Evolutionary conservation across 2,797 vertebrate genomes (phyloP), one percentile per base, ranked within the genome.

Genomic region (Enteromius radiatus): DNA sequence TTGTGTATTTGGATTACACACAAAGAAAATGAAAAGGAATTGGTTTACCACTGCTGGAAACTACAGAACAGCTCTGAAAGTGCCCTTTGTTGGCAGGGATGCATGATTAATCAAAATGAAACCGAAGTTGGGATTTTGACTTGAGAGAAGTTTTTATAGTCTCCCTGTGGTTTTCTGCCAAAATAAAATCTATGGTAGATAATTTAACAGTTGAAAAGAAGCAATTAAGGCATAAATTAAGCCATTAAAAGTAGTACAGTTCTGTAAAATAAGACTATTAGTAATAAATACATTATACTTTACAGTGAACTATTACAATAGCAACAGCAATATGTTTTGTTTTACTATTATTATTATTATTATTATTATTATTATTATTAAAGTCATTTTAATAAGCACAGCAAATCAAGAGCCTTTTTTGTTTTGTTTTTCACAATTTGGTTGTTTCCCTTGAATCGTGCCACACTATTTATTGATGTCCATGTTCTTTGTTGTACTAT

Each of bases 1-100:
- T 61, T 45, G 64, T 69, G 80, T 74, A 68, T 77, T 59, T 14
- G 4, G 49, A 63, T 17, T 87, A 63, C 21, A 38, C 68, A 52
- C 64, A 56, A n/a, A 73, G 77, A 71, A 76, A 81, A 82, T 61
- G 15, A 12, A 52, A 76, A 64, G 70, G 12, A 80, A 71, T 64
- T 87, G 43, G 78, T 85, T 87, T 76, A 81, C 36, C 47, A 70
- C 69, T 85, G 83, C 86, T 88, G 86, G 78, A 87, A 78, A 81
- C 74, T 70, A 19, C 45, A 54, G 54, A 70, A 69, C 64, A 47
- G 31, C 74, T 74, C 26, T 76, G 26, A 21, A 63, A 49, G 68
- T 63, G 41, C 47, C 14, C 23, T 69, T 56, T 69, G 26, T 54
- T 21, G 49, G 31, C n/a, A 9, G 19, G 5, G 47, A 31, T 36